Evolutionary conservation across 2,113 vertebrate genomes (phyloP), one percentile per base, ranked within the genome.

Genomic region (Urocolius indicus): DNA sequence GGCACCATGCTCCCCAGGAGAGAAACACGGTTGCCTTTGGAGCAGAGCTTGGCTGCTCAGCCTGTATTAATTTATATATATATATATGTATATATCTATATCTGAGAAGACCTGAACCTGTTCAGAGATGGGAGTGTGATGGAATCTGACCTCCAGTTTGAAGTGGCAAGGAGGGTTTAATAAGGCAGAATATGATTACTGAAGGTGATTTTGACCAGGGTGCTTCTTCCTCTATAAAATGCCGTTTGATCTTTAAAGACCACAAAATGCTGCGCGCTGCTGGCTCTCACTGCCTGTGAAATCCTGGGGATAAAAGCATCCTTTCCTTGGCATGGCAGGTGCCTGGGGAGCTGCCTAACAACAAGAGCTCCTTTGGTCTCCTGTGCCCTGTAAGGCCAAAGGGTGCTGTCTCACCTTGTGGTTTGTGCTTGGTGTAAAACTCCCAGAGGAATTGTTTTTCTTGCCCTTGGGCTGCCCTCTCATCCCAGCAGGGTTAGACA

Each of bases 171-270:
- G 57, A 74, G n/a, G n/a, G 57, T 92, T 96, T 95, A 94, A 92
- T 88, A 80, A 90, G 57, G 61, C 63, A 90, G 76, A 79, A 63
- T 80, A 19, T 68, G 74, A 91, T 88, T 93, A 61, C 41, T 72
- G 80, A 74, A 68, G 94, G 57, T 0, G 15, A 68, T 86, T 95
- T 95, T 86, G 87, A 80, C 93, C 75, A 11, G 59, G 46, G 22
- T 80, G n/a, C 68, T 81, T 38, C 67, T 85, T 67, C 46, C 52
- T 78, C 72, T 88, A 11, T 78, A 71, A 92, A 96, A 94, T 92
- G 48, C 85, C 0, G 4, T 94, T 91, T 93, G 90, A 93, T 94
- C 93, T 96, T 92, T 93, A 94, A 94, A 93, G 79, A 92, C 85
- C 65, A 63, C 76, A 95, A 78, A 92, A 67, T 0, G 29, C 52